Evolutionary conservation across 2,797 vertebrate genomes (phyloP).

Genomic region (Sebastes variabilis): DNA sequence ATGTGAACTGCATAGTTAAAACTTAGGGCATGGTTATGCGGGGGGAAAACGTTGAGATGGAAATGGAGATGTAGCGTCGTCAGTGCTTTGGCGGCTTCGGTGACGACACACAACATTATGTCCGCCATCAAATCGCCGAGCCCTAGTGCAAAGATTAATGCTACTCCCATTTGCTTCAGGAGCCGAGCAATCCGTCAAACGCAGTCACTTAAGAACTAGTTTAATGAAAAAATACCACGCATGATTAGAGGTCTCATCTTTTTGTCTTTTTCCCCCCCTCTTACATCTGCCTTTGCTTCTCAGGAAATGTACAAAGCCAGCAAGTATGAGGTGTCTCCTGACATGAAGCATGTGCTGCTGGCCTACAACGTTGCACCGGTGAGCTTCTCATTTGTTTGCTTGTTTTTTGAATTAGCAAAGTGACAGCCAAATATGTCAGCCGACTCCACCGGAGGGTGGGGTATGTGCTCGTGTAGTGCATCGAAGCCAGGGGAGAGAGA

Average conservation of each 20-base stretch:
- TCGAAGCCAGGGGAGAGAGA: not conserved
- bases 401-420: slow-evolving; percentile 70
- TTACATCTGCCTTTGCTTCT: slow-evolving; percentile 16
- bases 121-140: slow-evolving; percentile 54
- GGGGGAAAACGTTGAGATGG: not conserved
- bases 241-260: slow-evolving; percentile 63
- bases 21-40: not conserved
- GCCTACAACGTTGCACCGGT: slow-evolving; percentile 93
- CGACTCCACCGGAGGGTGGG: not conserved
- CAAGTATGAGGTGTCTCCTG: slow-evolving; percentile 94
- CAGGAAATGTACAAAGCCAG: slow-evolving; percentile 94
- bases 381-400: slow-evolving; percentile 79
- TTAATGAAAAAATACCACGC: slow-evolving; percentile 73
- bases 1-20: slow-evolving; percentile 44
- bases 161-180: slow-evolving; percentile 42
- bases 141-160: slow-evolving; percentile 70
- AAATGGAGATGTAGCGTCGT: slow-evolving; percentile 24
- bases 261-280: not conserved
- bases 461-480: not conserved
- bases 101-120: slow-evolving; percentile 71
- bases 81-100: not conserved
- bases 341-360: slow-evolving; percentile 92
- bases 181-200: slow-evolving; percentile 71
- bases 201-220: slow-evolving; percentile 59
- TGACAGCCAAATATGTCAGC: slow-evolving; percentile 73